Percentiles rank a stretch among this genome's conserved stretches.
These are phyloP conservation scores for Panthera tigris DNA, from an alignment of 2,113 vertebrate genomes.

Conservation along the genomic window DNA sequence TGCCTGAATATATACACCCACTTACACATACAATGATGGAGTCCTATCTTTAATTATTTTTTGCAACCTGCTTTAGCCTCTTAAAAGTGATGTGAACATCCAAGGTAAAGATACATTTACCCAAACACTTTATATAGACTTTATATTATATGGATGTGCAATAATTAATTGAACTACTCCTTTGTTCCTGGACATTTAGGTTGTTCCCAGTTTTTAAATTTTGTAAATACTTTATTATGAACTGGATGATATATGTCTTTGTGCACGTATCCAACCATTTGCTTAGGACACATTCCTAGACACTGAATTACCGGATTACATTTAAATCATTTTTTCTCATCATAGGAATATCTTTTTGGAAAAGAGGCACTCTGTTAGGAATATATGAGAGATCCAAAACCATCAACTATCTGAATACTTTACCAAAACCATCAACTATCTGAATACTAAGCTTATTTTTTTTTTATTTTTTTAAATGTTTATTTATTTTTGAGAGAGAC, in stretches of 20 bases:
- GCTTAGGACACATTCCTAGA: constrained; percentile 28
- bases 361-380: constrained; percentile 13
- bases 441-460: too few relatives aligned
- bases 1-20: accelerated
- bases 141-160: not conserved
- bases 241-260: not conserved
- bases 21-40: too few relatives aligned
- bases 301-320: constrained; percentile 7
- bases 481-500: too few relatives aligned
- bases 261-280: not conserved
- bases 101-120: not conserved
- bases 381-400: not conserved
- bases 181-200: not conserved
- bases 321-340: constrained; percentile 29
- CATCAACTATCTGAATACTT: not conserved
- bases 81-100: not conserved
- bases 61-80: not conserved
- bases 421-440: too few relatives aligned
- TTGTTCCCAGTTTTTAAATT: not conserved
- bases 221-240: not conserved
- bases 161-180: not conserved
- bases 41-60: not conserved
- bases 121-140: not conserved
- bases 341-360: not conserved
- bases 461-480: too few relatives aligned